Percentiles rank a stretch among this genome's conserved stretches.
Conservation (phyloP, 2,888 invertebrate species). For the Seira musarum region DNA sequence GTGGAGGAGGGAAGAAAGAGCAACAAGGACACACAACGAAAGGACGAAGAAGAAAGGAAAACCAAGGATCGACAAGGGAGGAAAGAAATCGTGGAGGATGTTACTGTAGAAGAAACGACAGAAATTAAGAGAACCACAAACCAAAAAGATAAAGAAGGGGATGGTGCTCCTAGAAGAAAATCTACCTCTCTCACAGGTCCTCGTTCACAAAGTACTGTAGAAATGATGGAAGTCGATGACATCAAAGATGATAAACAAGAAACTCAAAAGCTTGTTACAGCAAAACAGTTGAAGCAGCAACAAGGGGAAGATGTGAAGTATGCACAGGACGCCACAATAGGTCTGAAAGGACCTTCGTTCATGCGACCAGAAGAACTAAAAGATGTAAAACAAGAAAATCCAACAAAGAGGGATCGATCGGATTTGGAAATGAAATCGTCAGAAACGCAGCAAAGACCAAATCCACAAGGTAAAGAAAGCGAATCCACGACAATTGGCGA, state of each 20-base stretch:
- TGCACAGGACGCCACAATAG: constrained; percentile 74
- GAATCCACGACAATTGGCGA: no score
- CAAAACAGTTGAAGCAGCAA: constrained; percentile 12
- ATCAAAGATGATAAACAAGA: constrained; percentile 25
- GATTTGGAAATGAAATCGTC: constrained; percentile 20
- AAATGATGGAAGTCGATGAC: constrained; percentile 48
- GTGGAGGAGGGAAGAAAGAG: constrained; percentile 41
- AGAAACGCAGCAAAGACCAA: constrained; percentile 2
- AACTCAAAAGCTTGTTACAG: not conserved
- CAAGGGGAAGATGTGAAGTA: not conserved
- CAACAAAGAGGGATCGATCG: constrained; percentile 3
- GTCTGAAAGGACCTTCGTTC: constrained; percentile 79
- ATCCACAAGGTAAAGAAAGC: no score
- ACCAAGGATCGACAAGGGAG: constrained; percentile 5
- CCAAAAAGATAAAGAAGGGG: not conserved
- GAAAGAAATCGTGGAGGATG: constrained; percentile 7
- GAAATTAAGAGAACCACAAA: not conserved
- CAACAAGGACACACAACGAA: no score
- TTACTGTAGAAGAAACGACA: not conserved
- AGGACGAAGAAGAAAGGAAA: constrained; percentile 7
- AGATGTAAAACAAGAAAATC: constrained; percentile 60
- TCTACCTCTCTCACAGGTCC: not conserved
- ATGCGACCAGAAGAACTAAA: constrained; percentile 83
- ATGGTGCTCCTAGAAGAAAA: not conserved
- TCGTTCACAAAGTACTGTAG: constrained; percentile 28